A percentile compares a stretch with the other conserved stretches of the same genome.
phyloP scores from a whole-genome alignment of 1,140 invertebrate species.

The Apocrypta bakeri region DNA sequence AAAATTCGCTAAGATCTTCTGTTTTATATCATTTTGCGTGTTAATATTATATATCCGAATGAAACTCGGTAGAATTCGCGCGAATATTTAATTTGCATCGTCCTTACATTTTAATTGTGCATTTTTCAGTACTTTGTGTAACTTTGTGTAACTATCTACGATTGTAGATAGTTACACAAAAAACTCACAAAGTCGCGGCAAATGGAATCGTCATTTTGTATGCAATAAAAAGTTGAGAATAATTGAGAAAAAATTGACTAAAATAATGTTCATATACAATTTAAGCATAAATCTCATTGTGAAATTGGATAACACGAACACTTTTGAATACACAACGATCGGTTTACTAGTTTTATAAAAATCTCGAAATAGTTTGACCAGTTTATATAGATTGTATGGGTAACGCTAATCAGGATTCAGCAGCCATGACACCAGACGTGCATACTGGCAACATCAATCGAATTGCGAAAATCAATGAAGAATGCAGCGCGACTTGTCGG shows the following conservation, averaged over 20 bases:
- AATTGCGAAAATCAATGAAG: slow-evolving; percentile 33
- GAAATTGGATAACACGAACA: too few species aligned
- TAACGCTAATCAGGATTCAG: neutral
- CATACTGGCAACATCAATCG: neutral
- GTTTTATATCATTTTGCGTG: slow-evolving; percentile 12
- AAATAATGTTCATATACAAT: too few species aligned
- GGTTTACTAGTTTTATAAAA: too few species aligned
- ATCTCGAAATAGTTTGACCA: neutral
- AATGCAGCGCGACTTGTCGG: neutral
- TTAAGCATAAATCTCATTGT: too few species aligned
- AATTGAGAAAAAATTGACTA: too few species aligned
- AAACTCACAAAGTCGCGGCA: too few species aligned
- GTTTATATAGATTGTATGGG: neutral
- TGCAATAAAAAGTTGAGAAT: too few species aligned
- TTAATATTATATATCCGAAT: slow-evolving; percentile 16
- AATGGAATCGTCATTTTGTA: too few species aligned
- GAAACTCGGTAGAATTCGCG: neutral
- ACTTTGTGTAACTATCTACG: too few species aligned
- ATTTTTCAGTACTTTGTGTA: too few species aligned
- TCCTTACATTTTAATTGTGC: neutral
- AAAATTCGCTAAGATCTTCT: slow-evolving; percentile 19
- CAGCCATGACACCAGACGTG: neutral
- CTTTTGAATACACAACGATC: too few species aligned
- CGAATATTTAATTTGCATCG: slow-evolving; percentile 39
- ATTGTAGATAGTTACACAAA: too few species aligned